Conservation (phyloP, 2,888 invertebrate species). For the Falcaria lacertinaria region DNA sequence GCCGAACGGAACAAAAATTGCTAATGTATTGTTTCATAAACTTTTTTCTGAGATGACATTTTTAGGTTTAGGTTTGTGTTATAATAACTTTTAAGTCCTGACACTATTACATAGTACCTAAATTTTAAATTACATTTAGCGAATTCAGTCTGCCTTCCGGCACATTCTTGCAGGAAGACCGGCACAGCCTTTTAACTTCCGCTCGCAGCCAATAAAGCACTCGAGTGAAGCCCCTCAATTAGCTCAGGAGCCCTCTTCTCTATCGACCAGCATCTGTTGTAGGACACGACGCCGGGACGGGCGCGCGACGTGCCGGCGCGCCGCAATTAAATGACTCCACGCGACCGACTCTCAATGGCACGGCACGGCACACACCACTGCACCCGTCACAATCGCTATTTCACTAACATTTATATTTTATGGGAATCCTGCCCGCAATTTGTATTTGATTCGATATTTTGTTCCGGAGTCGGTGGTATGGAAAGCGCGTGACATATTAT, state of each 20-base stretch:
- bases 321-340: slow-evolving; percentile 75
- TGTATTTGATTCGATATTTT: slow-evolving; percentile 49
- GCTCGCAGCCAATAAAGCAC: slow-evolving; percentile 1
- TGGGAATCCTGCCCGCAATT: slow-evolving; percentile 36
- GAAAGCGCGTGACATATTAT: slow-evolving; percentile 34
- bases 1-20: too few relatives aligned
- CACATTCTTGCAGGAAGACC: background rate
- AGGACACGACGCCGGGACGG: slow-evolving; percentile 6
- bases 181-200: background rate
- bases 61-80: too few relatives aligned
- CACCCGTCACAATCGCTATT: slow-evolving; percentile 32
- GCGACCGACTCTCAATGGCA: slow-evolving; percentile 56
- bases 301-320: slow-evolving; percentile 12
- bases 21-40: too few relatives aligned
- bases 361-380: slow-evolving; percentile 43
- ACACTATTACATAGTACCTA: too few relatives aligned
- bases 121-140: too few relatives aligned
- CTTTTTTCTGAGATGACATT: too few relatives aligned
- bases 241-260: slow-evolving; percentile 24
- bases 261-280: slow-evolving; percentile 16
- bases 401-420: slow-evolving; percentile 37
- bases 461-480: slow-evolving; percentile 44
- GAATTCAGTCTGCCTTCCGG: too few relatives aligned
- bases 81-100: too few relatives aligned
- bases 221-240: slow-evolving; percentile 15